Base-by-base conservation (phyloP, 2,113 vertebrate species). In the Labrus mixtus region DNA sequence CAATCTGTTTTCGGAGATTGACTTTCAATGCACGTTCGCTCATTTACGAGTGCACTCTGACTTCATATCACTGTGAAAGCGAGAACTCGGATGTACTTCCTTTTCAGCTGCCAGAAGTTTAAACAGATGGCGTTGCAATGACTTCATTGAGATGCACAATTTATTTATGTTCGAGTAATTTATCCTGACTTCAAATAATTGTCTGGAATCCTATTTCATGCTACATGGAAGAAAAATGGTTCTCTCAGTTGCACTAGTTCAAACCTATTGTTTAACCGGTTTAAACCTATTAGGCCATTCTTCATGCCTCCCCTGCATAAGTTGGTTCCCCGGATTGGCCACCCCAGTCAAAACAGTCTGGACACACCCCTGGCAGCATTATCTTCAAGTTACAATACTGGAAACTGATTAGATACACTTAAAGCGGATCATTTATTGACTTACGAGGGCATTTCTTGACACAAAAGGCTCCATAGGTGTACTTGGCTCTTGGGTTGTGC, bases 391-490 rank as follows among this genome's bases (percentile, higher is more conserved):
- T 1, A 25, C 17, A 33, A 33, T 33, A 33, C 6, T 33, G 4
- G 4, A 6, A 4, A 6, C 29, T 33, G 29, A 3, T 33, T 6
- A 6, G 29, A 33, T 33, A 33, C 29, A 33, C 29, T 33, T 33
- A 33, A 33, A 33, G 29, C 6, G 29, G 29, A 33, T 33, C 4
- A 33, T 33, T 33, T 33, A 33, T 33, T 0, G 59, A 84, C 91
- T 85, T 90, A 99, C 98, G 96, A 58, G 97, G 98, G 55, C 98
- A 99, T 82, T 98, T 98, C 88, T 98, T 99, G 86, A 99, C 97
- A 17, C 98, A 99, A 79, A 99, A 99, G 8, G 97, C 97, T 78
- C 98, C 98, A 6, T 98, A 99, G 7, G 97, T 98, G 91, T 99
- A 99, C 91, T 98, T 99, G 78, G 97, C 96, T 11, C 96, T 95